Percentiles rank a stretch among this genome's conserved stretches.
phyloP scores from a whole-genome alignment of 2,113 vertebrate species.

The Cyanistes caeruleus region DNA sequence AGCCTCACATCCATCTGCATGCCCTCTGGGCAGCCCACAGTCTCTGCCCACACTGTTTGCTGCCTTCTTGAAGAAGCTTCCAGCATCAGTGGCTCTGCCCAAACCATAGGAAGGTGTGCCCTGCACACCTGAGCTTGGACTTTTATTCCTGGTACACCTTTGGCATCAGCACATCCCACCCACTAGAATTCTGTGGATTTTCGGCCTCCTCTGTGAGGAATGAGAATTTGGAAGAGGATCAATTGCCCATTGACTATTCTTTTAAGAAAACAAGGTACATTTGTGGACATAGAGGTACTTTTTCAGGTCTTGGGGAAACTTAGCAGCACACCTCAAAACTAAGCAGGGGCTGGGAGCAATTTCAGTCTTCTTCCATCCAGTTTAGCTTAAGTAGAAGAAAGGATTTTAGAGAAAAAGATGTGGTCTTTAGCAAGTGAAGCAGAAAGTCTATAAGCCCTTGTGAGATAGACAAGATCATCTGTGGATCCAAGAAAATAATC shows the following conservation, averaged over 20 bases:
- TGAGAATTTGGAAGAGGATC: background rate
- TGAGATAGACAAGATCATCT: background rate
- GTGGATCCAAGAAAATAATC: background rate
- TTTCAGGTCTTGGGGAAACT: background rate
- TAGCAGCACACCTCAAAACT: background rate
- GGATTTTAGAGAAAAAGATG: background rate
- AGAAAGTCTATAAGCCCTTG: background rate
- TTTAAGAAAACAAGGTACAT: background rate
- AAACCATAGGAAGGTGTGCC: background rate
- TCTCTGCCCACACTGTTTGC: background rate
- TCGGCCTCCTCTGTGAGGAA: background rate
- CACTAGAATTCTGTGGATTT: background rate
- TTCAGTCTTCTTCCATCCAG: background rate
- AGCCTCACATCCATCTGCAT: background rate
- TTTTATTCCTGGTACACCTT: background rate
- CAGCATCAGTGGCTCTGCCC: background rate
- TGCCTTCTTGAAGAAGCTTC: background rate
- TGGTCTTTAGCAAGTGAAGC: background rate
- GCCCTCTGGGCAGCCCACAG: background rate
- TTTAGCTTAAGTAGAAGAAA: background rate
- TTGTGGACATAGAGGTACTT: background rate
- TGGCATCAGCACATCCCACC: background rate
- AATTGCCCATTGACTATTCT: background rate
- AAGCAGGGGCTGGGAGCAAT: background rate
- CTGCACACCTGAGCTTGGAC: background rate